Conservation (phyloP, 2,113 vertebrate species). For the Ginglymostoma cirratum region DNA sequence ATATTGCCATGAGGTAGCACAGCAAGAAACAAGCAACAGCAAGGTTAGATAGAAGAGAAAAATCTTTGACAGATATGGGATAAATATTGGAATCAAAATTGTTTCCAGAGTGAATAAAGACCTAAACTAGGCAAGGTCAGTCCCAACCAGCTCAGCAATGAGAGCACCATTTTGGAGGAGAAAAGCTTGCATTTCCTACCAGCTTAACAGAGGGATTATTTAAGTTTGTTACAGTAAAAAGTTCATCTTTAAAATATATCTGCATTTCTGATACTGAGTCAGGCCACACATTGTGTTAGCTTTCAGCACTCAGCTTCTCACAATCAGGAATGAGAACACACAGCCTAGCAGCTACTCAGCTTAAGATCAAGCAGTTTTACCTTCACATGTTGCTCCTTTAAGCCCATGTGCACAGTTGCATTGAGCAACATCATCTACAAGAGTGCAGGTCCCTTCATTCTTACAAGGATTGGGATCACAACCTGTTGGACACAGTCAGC, state of each 20-base stretch:
- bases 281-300: neutral
- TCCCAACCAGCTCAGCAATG: neutral
- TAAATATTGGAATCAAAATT: too few species aligned
- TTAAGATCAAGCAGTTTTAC: neutral
- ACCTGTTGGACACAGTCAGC: neutral
- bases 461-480: slow-evolving; percentile 22
- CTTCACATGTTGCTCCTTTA: slow-evolving; percentile 21
- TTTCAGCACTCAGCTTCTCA: neutral
- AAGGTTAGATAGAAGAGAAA: too few species aligned
- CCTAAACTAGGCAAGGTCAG: neutral
- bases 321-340: neutral
- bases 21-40: too few species aligned
- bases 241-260: too few species aligned
- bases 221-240: neutral
- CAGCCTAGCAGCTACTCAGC: neutral
- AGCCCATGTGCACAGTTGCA: slow-evolving; percentile 22
- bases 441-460: slow-evolving; percentile 2
- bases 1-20: too few species aligned
- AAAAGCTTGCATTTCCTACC: too few species aligned
- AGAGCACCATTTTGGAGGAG: too few species aligned
- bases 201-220: neutral
- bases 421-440: neutral
- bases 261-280: too few species aligned
- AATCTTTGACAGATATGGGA: too few species aligned
- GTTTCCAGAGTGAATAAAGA: too few species aligned